Conservation (phyloP, 2,797 vertebrate species). For the Sibirionetta formosa region DNA sequence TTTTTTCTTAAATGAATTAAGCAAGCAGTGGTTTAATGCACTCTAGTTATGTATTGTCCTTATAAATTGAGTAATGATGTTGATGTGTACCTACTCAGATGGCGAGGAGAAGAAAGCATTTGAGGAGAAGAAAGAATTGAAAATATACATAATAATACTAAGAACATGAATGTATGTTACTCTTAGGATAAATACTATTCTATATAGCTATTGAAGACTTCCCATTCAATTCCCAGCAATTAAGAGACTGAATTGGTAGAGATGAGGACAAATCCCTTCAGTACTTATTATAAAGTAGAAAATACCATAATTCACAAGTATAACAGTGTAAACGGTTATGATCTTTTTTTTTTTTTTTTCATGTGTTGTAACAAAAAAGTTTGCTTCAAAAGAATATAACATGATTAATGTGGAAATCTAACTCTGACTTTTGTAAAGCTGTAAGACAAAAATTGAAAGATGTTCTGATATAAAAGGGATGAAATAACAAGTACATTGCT, state of each 20-base stretch:
- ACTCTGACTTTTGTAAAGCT: background rate
- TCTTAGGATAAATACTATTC: background rate
- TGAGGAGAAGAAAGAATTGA: background rate
- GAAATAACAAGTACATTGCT: background rate
- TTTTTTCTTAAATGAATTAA: background rate
- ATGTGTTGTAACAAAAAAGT: background rate
- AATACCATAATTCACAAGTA: background rate
- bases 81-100: background rate
- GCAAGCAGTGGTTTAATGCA: background rate
- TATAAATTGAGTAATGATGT: background rate
- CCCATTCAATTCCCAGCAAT: background rate
- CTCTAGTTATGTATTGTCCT: background rate
- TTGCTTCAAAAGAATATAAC: background rate
- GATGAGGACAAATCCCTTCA: background rate
- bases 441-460: background rate
- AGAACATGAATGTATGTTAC: background rate
- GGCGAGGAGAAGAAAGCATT: background rate
- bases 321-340: background rate
- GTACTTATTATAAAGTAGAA: background rate
- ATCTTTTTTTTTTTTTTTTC: background rate
- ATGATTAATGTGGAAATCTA: background rate
- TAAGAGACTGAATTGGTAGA: background rate
- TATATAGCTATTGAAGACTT: background rate
- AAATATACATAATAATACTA: background rate
- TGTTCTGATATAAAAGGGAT: background rate